A percentile compares a stretch with the other conserved stretches of the same genome.
These are phyloP conservation scores for Samia ricini DNA, from an alignment of 1,140 invertebrate genomes.

Conservation along the genomic window DNA sequence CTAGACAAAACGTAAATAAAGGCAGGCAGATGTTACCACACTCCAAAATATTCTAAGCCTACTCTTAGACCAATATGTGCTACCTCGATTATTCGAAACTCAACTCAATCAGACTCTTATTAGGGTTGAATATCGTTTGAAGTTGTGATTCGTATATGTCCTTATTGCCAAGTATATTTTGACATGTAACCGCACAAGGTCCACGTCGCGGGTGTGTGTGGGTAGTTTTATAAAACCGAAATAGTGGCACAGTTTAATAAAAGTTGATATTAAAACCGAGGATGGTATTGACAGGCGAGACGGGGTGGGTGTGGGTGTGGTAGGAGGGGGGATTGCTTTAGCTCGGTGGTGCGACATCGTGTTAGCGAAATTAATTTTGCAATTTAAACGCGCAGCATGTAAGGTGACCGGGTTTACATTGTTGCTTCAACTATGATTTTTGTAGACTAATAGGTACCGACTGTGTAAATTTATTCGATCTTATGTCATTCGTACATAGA, in stretches of 20 bases:
- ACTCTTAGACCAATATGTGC: constrained; percentile 20
- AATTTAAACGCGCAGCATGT: background rate
- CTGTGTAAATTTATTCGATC: no score
- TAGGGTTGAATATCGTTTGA: background rate
- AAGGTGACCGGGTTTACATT: background rate
- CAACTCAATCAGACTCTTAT: background rate
- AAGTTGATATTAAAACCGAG: constrained; percentile 61
- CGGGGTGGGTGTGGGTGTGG: constrained; percentile 5
- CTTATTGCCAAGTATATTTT: background rate
- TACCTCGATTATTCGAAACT: background rate
- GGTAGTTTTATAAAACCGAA: constrained; percentile 74
- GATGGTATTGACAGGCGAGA: constrained; percentile 57
- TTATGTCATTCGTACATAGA: no score
- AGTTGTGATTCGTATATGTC: background rate
- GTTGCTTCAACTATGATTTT: no score
- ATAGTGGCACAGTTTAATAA: constrained; percentile 56
- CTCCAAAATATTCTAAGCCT: constrained; percentile 56
- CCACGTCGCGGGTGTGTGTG: constrained; percentile 48
- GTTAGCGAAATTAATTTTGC: constrained; percentile 8
- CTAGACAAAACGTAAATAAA: constrained; percentile 75
- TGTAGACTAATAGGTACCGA: no score
- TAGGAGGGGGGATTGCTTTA: no score
- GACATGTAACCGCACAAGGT: constrained; percentile 43
- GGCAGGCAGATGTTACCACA: constrained; percentile 72
- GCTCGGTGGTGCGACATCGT: background rate